Conservation (phyloP, 2,888 invertebrate species). For the Flexamia atlantica region DNA sequence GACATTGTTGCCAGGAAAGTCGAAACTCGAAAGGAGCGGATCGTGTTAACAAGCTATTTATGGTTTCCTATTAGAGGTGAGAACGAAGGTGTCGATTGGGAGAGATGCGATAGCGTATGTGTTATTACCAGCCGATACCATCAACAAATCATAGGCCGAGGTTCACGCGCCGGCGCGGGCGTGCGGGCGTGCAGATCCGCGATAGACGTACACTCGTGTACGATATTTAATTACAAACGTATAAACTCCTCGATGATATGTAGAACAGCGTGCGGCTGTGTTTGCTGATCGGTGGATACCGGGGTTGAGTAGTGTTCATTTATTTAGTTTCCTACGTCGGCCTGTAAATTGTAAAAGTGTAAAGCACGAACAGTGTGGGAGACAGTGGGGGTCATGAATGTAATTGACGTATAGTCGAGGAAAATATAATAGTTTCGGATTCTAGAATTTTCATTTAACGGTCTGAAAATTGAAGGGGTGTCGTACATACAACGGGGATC, state of each 20-base stretch:
- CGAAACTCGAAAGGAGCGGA: constrained; percentile 24
- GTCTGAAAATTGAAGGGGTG: too few relatives aligned
- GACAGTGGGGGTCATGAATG: too few relatives aligned
- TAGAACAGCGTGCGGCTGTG: constrained; percentile 10
- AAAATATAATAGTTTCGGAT: too few relatives aligned
- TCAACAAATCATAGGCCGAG: constrained; percentile 58
- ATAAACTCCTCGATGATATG: constrained; percentile 33
- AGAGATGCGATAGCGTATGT: constrained; percentile 51
- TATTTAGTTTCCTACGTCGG: too few relatives aligned
- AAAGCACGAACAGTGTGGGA: too few relatives aligned
- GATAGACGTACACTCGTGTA: constrained; percentile 30
- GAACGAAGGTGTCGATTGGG: constrained; percentile 49
- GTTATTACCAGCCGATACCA: constrained; percentile 49
- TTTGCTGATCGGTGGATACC: too few relatives aligned
- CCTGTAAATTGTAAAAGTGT: too few relatives aligned
- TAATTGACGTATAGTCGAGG: too few relatives aligned
- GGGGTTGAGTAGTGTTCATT: too few relatives aligned
- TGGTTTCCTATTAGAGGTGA: constrained; percentile 53
- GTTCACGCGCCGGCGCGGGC: constrained; percentile 41
- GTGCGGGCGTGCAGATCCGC: constrained; percentile 45
- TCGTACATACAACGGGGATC: too few relatives aligned
- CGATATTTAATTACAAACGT: constrained; percentile 52
- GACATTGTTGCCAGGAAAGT: constrained; percentile 34
- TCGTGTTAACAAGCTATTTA: constrained; percentile 55
- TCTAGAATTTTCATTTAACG: too few relatives aligned